Evolutionary conservation across 1,140 invertebrate genomes (phyloP).

Genomic region (Rhopalosiphum maidis): DNA sequence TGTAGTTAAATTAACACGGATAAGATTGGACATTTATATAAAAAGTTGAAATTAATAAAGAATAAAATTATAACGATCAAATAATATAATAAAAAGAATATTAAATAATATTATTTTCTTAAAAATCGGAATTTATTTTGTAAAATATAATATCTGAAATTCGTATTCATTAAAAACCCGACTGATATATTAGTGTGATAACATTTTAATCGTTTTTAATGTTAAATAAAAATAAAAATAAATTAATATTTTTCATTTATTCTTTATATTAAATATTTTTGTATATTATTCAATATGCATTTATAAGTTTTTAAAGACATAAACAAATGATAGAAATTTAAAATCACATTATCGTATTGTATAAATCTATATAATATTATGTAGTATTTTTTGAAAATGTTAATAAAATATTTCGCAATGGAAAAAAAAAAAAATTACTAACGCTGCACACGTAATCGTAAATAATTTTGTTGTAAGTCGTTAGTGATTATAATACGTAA

Average conservation of each 20-base stretch:
- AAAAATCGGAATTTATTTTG: not conserved
- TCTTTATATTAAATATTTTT: not conserved
- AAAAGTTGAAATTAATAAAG: not conserved
- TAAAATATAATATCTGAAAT: too few relatives aligned
- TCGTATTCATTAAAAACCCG: too few relatives aligned
- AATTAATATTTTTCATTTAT: not conserved
- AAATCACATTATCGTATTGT: not conserved
- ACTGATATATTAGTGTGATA: too few relatives aligned
- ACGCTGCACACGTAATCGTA: not conserved
- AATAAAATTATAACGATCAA: not conserved
- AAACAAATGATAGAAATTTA: not conserved
- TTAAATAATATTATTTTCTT: not conserved
- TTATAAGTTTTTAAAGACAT: too few relatives aligned
- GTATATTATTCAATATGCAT: too few relatives aligned
- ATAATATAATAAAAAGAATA: not conserved
- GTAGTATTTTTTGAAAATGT: not conserved
- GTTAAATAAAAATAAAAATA: not conserved
- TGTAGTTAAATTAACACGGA: not conserved
- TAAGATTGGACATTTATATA: not conserved
- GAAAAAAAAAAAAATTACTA: not conserved
- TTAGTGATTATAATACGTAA: not conserved
- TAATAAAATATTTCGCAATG: not conserved
- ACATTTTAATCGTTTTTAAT: not conserved
- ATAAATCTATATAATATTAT: not conserved
- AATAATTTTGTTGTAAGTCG: not conserved